Conservation (phyloP, 2,888 invertebrate species). For the Tetragonisca angustula region DNA sequence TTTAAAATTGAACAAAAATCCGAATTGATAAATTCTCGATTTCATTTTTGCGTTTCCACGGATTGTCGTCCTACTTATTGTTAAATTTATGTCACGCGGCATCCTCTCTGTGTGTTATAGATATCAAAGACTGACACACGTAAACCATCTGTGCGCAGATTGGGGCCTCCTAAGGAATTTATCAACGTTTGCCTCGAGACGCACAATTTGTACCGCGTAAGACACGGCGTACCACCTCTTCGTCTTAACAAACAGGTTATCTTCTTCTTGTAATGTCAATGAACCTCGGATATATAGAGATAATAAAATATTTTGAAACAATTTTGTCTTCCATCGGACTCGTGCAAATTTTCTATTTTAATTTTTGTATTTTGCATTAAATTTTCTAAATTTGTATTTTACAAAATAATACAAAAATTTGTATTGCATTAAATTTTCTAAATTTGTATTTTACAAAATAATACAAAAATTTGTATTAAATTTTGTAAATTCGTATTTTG, state of each 20-base stretch:
- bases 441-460: no score
- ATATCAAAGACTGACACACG: constrained; percentile 83
- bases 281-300: not conserved
- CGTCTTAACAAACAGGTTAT: constrained; percentile 86
- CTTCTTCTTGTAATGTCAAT: constrained; percentile 7
- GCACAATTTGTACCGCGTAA: constrained; percentile 89
- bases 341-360: not conserved
- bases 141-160: constrained; percentile 83
- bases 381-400: no score
- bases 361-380: no score
- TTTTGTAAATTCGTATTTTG: no score
- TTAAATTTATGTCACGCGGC: constrained; percentile 17
- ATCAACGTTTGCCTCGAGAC: constrained; percentile 89
- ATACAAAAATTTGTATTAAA: no score
- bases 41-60: not conserved
- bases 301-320: not conserved
- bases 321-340: not conserved
- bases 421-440: no score
- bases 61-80: not conserved
- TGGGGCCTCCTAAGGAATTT: constrained; percentile 85
- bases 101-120: constrained; percentile 77
- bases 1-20: not conserved
- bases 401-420: no score
- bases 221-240: constrained; percentile 89
- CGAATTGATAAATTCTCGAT: not conserved